phyloP scores from a whole-genome alignment of 2,888 invertebrate species.

The Uloborus plumipes region DNA sequence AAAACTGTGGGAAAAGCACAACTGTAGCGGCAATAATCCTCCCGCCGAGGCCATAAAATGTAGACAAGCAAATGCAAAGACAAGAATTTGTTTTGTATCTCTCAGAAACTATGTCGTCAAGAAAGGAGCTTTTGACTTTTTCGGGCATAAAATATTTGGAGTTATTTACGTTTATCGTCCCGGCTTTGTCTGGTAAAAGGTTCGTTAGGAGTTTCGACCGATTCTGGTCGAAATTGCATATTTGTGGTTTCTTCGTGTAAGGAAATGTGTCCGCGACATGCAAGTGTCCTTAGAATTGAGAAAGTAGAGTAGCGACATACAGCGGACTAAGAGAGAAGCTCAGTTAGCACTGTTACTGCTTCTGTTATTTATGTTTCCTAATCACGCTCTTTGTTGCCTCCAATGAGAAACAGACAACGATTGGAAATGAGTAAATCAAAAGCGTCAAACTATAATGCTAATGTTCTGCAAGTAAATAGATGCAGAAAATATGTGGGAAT shows the following conservation, averaged over 20 bases:
- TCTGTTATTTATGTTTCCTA: slow-evolving; percentile 39
- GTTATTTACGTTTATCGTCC: slow-evolving; percentile 49
- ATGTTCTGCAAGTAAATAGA: slow-evolving; percentile 31
- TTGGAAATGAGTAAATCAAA: slow-evolving; percentile 42
- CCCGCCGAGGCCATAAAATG: slow-evolving; percentile 44
- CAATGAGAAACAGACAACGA: slow-evolving; percentile 14
- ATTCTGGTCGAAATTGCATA: slow-evolving; percentile 39
- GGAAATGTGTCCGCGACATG: slow-evolving; percentile 49
- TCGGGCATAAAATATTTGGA: slow-evolving; percentile 26
- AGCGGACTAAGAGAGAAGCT: slow-evolving; percentile 39
- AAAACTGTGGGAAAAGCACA: slow-evolving; percentile 50
- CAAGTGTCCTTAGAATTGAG: slow-evolving; percentile 41
- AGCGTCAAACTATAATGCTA: slow-evolving; percentile 22
- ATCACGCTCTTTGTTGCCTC: slow-evolving; percentile 31
- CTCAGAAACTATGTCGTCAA: slow-evolving; percentile 44
- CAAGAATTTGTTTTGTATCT: slow-evolving; percentile 34
- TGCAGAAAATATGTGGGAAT: slow-evolving; percentile 29
- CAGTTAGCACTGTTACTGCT: slow-evolving; percentile 24
- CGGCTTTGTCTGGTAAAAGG: slow-evolving; percentile 31
- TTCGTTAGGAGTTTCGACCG: slow-evolving; percentile 44
- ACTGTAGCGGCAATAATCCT: slow-evolving; percentile 51
- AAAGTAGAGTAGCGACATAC: slow-evolving; percentile 29
- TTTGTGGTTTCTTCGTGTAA: slow-evolving; percentile 28
- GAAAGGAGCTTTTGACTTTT: slow-evolving; percentile 38
- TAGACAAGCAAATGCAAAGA: slow-evolving; percentile 29